Evolutionary conservation across 2,113 vertebrate genomes (phyloP), one percentile per base, ranked within the genome.

Genomic region (Gnathonemus echidnorhynchus): DNA sequence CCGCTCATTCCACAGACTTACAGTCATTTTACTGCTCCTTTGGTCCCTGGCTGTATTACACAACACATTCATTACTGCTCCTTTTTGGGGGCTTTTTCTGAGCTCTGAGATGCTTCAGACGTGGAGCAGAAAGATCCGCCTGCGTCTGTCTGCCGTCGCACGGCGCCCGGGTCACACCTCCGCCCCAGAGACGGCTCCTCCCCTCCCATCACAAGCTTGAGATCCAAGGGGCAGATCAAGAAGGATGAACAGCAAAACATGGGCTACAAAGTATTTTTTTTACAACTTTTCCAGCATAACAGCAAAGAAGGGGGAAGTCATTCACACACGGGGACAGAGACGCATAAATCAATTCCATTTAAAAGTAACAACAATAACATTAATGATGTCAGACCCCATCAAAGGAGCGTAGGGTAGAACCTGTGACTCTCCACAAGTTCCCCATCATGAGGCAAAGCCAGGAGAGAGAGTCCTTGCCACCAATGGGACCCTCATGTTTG

Each of bases 251-350:
- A 27, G 27, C 62, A 70, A 66, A 66, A 70, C 62, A 70, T 31
- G 3, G n/a, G 62, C 62, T 27, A 70, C 1, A 11, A 70, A 70
- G 62, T 27, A 11, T 27, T 27, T 66, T 66, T 62, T 13, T 70
- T 70, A 31, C 10, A 27, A 70, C 62, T 27, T 70, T 70, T 70
- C 62, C 62, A 70, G 62, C 10, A 70, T 31, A 10, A 70, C 62
- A 70, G 62, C n/a, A 70, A 70, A 70, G n/a, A 70, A 66, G 2
- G 24, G 58, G 58, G 24, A 27, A 31, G 27, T 70, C n/a, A 70
- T 27, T 77, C 74, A 42, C 31, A 94, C 91, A 91, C 91, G 89
- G 91, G 89, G 9, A 91, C 89, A 91, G 91, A 87, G 90, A 92
- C 3, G 91, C 58, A 70, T 27, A 31, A 27, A 11, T 66, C n/a